Base-by-base conservation (phyloP, 2,113 vertebrate genomes). In the Coptodon rendalli region DNA sequence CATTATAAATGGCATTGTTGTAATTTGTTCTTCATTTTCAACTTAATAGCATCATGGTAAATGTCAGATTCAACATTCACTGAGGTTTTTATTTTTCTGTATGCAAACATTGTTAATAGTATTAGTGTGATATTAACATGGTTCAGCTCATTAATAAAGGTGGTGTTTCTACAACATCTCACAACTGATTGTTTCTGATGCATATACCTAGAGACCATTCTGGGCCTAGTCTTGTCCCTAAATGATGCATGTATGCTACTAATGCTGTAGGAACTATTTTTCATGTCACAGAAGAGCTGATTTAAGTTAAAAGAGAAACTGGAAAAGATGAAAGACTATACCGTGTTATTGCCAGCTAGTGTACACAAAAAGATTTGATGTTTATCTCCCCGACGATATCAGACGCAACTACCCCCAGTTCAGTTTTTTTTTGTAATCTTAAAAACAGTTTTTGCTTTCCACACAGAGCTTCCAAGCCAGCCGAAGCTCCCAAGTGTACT, bases 11-110 rank as follows among this genome's bases (percentile, higher is more conserved):
- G 63, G 45, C 80, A 86, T 86, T 89, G 81, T 80, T 87, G 84
- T 81, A 86, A 91, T 92, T 92, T 91, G 59, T 83, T 89, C 31
- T 86, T 82, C 43, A 85, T 87, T 90, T 89, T 89, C 83, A 86
- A 43, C 52, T 78, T 78, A 85, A 73, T 86, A 80, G 82, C 86
- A 54, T 92, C 78, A 86, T 92, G 80, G 91, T 59, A 85, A 81
- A 82, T 56, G 38, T 79, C 80, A 86, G 40, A 88, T 80, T 83
- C 56, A 40, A 57, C 43, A 78, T 17, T 78, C 27, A 52, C 45
- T 34, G 45, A 78, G 45, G 16, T 78, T 78, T 52, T 52, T 12
- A 34, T 34, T 13, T 31, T 52, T 50, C 71, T 78, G 45, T 29
- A 34, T 78, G 84, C 79, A 76, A 14, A 83, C 83, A 89, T 50